Base-by-base conservation (phyloP, 2,113 vertebrate species). In the Archilochus colubris region DNA sequence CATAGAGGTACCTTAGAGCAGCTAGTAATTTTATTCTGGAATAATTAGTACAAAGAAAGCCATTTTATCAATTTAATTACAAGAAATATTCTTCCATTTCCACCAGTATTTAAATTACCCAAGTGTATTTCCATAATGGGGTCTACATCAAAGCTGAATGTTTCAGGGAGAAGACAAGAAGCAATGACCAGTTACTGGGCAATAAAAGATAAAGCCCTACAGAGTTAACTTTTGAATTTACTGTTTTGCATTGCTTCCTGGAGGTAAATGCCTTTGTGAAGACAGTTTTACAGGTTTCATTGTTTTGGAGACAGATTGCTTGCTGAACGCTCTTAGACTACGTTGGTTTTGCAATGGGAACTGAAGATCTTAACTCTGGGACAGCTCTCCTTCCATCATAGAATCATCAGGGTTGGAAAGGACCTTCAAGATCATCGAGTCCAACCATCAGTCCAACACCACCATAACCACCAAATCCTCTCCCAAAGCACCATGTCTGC, bases 261-360 rank as follows among this genome's bases (percentile, higher is more conserved):
- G 76, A 68, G 25, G 30, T 16, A 68, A 82, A 72, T 73, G 46
- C 50, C 54, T 68, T 57, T 73, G 33, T 53, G 79, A 85, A 64
- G 50, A 33, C 59, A 53, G 24, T 53, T 89, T 59, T 23, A n/a
- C 51, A 11, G 2, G 27, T 19, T 85, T 62, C 2, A 1, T 61
- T 77, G 61, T 69, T 54, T 55, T 62, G 50, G n/a, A 66, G 51
- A 31, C 1, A 46, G 33, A 33, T 4, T n/a, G n/a, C 12, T 64
- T 19, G 50, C 58, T 30, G 43, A 0, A 27, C 0, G 3, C 18
- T 68, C 82, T 33, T 33, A 76, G n/a, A 53, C 53, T 2, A 11
- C 14, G 2, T 33, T 27, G 30, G 27, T 4, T 86, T 48, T 69
- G 15, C 43, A 40, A 40, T 40, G 40, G 40, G 40, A 40, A 11